Conservation (phyloP, 30 jellyfish, hydroid and myxozoan species). For the Cassiopea andromeda region DNA sequence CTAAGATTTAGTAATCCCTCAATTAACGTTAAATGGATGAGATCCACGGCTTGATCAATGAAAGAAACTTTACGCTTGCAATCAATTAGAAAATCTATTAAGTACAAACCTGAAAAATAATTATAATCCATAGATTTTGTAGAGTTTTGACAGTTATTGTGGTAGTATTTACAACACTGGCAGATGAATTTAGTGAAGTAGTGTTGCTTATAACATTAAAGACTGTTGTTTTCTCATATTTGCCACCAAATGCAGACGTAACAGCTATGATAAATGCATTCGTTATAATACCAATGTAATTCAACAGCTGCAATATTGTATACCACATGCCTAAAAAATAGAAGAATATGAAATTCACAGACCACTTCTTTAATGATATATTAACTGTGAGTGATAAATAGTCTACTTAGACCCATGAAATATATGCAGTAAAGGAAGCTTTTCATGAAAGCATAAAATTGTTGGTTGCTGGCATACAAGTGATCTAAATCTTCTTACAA, state of each 20-base stretch:
- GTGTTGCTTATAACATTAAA: conserved; percentile 42
- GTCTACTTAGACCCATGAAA: no score
- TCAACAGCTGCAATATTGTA: conserved; percentile 74
- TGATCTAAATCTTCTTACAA: no score
- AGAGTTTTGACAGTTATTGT: conserved; percentile 38
- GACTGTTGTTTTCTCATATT: conserved; percentile 45
- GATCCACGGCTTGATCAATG: no score
- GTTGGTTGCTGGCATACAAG: no score
- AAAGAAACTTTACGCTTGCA: no score
- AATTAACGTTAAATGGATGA: no score
- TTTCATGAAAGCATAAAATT: no score
- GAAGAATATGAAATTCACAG: no score
- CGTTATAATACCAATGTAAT: conserved; percentile 84
- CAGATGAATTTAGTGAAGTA: conserved; percentile 29
- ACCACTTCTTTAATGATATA: no score
- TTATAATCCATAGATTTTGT: conserved; percentile 78
- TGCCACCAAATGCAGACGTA: conserved; percentile 84
- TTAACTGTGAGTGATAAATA: no score
- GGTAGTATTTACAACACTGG: conserved; percentile 18
- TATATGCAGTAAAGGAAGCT: no score
- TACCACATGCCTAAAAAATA: conserved; percentile 83
- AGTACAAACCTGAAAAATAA: conserved; percentile 71
- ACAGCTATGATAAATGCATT: conserved; percentile 79
- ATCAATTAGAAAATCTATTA: neutral
- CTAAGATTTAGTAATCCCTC: no score